Percentiles rank a stretch among this genome's conserved stretches.
phyloP scores from a whole-genome alignment of 2,888 invertebrate genomes.

The Cerastis leucographa region DNA sequence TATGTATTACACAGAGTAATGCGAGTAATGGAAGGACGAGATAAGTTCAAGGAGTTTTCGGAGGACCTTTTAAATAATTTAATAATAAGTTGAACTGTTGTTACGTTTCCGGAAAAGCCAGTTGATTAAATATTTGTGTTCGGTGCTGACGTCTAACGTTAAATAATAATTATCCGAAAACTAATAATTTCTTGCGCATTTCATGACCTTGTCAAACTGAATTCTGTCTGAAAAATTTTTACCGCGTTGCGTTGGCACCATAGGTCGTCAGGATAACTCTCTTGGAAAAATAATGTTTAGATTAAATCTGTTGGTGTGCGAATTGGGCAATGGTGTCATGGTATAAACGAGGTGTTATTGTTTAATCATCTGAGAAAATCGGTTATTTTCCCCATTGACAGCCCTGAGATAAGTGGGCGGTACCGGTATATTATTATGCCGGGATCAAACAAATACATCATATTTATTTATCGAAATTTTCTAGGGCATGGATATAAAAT shows the following conservation, averaged over 20 bases:
- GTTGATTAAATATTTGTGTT: background rate
- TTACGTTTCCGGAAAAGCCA: conserved; percentile 1
- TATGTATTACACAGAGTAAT: conserved; percentile 30
- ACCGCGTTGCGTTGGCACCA: conserved; percentile 28
- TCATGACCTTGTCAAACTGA: conserved; percentile 24
- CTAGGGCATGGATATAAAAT: background rate
- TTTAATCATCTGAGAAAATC: conserved; percentile 37
- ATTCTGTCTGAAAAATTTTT: conserved; percentile 33
- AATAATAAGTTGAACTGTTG: background rate
- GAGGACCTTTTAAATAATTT: background rate
- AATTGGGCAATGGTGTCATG: conserved; percentile 42
- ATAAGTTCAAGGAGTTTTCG: conserved; percentile 29
- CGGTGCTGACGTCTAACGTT: background rate
- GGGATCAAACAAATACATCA: conserved; percentile 19
- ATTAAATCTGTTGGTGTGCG: conserved; percentile 18
- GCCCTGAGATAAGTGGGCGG: conserved; percentile 15
- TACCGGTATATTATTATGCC: conserved; percentile 20
- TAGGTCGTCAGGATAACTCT: conserved; percentile 28
- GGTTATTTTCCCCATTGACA: conserved; percentile 32
- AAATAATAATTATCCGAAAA: background rate
- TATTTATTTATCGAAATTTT: conserved; percentile 29
- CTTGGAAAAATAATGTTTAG: conserved; percentile 31
- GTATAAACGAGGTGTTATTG: conserved; percentile 24
- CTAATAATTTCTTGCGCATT: conserved; percentile 19
- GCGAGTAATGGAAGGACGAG: conserved; percentile 10